Evolutionary conservation across 2,888 invertebrate species (phyloP).

Genomic region (Tetragonula carbonaria): DNA sequence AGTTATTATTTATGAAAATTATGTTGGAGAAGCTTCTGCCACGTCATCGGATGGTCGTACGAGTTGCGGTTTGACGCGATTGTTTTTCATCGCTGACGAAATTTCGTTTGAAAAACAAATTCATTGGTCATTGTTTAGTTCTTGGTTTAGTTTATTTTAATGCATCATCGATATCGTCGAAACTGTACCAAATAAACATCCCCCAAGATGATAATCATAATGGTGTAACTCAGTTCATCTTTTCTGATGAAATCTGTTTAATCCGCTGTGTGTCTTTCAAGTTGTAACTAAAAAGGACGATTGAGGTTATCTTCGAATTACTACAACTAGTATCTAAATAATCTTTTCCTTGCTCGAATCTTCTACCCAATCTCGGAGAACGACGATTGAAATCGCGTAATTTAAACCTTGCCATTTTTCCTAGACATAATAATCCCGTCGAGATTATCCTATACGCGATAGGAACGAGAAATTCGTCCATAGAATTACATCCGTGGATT

Average conservation of each 20-base stretch:
- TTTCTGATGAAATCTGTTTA: too few species aligned
- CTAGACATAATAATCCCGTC: conserved; percentile 20
- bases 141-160: not conserved
- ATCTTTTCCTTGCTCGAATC: too few species aligned
- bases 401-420: not conserved
- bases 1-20: not conserved
- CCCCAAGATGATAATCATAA: too few species aligned
- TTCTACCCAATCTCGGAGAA: not conserved
- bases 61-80: not conserved
- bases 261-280: too few species aligned
- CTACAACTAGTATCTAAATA: too few species aligned
- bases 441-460: not conserved
- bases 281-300: too few species aligned
- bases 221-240: too few species aligned
- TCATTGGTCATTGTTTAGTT: not conserved
- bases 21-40: not conserved
- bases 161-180: not conserved
- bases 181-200: not conserved
- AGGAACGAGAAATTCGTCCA: conserved; percentile 5
- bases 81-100: not conserved
- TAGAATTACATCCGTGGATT: conserved; percentile 41
- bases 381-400: not conserved
- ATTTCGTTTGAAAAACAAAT: not conserved
- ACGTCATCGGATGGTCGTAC: not conserved
- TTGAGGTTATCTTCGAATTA: too few species aligned